Evolutionary conservation across 2,797 vertebrate species (phyloP), one percentile per base, ranked within the genome.

Genomic region (Anguilla anguilla): DNA sequence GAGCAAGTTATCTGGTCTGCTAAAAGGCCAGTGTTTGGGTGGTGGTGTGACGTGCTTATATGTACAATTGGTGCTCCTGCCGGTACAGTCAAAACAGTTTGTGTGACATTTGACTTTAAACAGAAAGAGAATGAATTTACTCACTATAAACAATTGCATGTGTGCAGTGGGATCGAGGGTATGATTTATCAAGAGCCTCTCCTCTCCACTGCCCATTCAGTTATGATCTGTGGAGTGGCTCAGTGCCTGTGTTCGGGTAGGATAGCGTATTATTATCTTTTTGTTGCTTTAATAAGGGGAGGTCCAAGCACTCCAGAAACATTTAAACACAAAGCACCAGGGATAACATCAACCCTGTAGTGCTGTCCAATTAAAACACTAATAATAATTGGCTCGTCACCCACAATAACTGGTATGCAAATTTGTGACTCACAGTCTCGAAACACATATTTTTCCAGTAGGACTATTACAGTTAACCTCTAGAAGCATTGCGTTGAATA

Each of bases 251-350:
- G n/a, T 93, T 86, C 91, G 92, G 92, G 93, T 91, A 91, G 92
- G 90, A 59, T 91, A 89, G 83, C 64, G 86, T 85, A 93, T 95
- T 93, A 95, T 96, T 94, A 90, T 25, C 31, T 88, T 89, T 94
- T 93, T 93, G 91, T 94, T 94, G 89, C 87, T 92, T 93, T 94
- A 93, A 92, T 93, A 93, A 95, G 93, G 93, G 92, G 91, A 94
- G 89, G 88, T 90, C 89, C 92, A 87, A 95, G 92, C 72, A 86
- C 92, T 88, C 15, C 86, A 0, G 88, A 90, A 88, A 91, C 91
- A 93, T 91, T 77, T 88, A 87, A 84, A 82, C 88, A 90, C 91
- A 92, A 91, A 91, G 28, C 92, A 92, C 89, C 87, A 92, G 88
- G 87, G 93, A 92, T 90, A 89, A 92, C 92, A 89, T 89, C 87